These are phyloP conservation scores for Potamarius usumacintae DNA, from an alignment of 2,113 vertebrate species.

Conservation along the genomic window DNA sequence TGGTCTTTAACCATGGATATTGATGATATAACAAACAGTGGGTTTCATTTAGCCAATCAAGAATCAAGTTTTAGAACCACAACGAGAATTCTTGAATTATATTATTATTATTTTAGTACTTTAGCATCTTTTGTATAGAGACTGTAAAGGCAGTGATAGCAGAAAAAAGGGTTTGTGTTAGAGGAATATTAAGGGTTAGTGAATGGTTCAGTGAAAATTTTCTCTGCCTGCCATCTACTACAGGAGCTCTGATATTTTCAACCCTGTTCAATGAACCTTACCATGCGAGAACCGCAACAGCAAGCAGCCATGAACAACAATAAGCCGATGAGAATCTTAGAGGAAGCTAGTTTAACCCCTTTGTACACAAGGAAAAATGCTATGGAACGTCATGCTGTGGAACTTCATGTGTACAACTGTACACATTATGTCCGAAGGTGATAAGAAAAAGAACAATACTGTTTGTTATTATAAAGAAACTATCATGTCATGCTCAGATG, in stretches of 20 bases:
- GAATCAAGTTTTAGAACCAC: neutral
- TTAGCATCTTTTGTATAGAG: neutral
- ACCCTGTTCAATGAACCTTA: neutral
- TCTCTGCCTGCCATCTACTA: neutral
- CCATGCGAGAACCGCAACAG: neutral
- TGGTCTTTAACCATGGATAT: neutral
- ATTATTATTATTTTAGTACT: neutral
- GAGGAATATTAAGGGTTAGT: neutral
- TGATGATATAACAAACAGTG: too few species aligned
- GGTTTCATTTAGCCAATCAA: neutral
- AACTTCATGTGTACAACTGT: too few species aligned
- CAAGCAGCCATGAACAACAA: neutral
- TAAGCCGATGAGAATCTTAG: neutral
- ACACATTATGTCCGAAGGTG: too few species aligned
- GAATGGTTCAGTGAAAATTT: neutral
- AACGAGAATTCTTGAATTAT: neutral
- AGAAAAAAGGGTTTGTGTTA: neutral
- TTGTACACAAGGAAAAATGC: too few species aligned
- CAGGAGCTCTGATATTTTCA: neutral
- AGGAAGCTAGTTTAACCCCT: neutral
- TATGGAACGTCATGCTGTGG: too few species aligned
- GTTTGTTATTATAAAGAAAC: neutral
- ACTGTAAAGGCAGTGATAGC: neutral
- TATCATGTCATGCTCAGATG: neutral
- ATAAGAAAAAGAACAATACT: neutral